These are phyloP conservation scores for Tragopan temminckii DNA, from an alignment of 2,797 vertebrate species.

Conservation along the genomic window DNA sequence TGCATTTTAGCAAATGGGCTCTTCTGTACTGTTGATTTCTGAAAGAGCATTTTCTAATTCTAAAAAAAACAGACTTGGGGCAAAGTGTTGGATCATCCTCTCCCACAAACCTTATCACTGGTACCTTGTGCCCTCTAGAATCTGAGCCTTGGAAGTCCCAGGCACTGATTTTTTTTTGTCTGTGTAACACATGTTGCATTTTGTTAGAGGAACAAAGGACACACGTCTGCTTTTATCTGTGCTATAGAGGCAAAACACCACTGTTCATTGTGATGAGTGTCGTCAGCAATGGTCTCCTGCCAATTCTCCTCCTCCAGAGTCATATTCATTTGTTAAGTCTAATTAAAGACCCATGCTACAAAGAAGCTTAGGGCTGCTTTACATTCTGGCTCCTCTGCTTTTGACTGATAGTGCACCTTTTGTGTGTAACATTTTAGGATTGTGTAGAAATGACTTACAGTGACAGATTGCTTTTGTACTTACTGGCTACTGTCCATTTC, in stretches of 20 bases:
- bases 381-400: conserved; percentile 32
- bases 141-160: background rate
- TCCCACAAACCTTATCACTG: conserved; percentile 16
- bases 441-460: conserved; percentile 21
- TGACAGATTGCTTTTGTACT: conserved; percentile 37
- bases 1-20: background rate
- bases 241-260: background rate
- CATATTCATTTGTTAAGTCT: conserved; percentile 65
- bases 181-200: background rate
- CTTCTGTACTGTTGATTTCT: background rate
- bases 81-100: conserved; percentile 29
- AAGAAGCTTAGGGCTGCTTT: conserved; percentile 43
- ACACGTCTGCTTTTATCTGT: conserved; percentile 41
- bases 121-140: conserved; percentile 25
- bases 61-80: conserved; percentile 1
- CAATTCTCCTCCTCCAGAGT: conserved; percentile 47
- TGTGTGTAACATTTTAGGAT: conserved; percentile 43
- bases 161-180: background rate
- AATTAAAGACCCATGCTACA: conserved; percentile 56
- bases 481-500: conserved; percentile 29
- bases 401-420: conserved; percentile 50
- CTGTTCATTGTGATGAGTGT: background rate
- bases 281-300: conserved; percentile 28
- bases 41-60: background rate
- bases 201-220: conserved; percentile 67